phyloP scores from a whole-genome alignment of 2,113 vertebrate genomes.

The Sylvietta virens region DNA sequence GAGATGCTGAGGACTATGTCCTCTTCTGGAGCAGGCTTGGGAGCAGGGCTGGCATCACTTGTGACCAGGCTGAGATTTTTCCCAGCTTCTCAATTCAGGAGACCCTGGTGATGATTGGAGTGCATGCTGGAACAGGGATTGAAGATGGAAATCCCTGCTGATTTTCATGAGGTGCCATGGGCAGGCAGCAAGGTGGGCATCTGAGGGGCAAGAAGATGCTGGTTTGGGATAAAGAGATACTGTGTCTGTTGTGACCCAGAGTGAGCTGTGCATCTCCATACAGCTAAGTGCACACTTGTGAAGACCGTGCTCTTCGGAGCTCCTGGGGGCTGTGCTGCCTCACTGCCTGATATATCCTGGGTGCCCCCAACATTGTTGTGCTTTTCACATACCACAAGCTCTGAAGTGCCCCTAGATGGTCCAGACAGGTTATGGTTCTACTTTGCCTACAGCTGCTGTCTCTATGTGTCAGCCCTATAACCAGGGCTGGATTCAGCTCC shows the following conservation, averaged over 20 bases:
- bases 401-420: not conserved
- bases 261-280: accelerated
- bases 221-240: not conserved
- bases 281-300: accelerated
- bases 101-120: not conserved
- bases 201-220: not conserved
- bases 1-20: not conserved
- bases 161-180: not conserved
- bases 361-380: not conserved
- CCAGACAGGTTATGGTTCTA: not conserved
- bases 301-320: not conserved
- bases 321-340: not conserved
- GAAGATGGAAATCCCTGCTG: not conserved
- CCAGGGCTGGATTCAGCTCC: not conserved
- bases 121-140: not conserved
- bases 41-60: not conserved
- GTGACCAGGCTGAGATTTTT: not conserved
- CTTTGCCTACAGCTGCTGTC: not conserved
- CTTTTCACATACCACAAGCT: not conserved
- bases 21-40: not conserved
- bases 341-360: not conserved
- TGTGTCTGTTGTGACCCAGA: not conserved
- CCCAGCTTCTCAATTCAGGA: not conserved
- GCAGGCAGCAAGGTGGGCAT: not conserved
- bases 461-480: accelerated